Evolutionary conservation across 2,888 invertebrate genomes (phyloP), one percentile per base, ranked within the genome.

Genomic region (Platynereis dumerilii): DNA sequence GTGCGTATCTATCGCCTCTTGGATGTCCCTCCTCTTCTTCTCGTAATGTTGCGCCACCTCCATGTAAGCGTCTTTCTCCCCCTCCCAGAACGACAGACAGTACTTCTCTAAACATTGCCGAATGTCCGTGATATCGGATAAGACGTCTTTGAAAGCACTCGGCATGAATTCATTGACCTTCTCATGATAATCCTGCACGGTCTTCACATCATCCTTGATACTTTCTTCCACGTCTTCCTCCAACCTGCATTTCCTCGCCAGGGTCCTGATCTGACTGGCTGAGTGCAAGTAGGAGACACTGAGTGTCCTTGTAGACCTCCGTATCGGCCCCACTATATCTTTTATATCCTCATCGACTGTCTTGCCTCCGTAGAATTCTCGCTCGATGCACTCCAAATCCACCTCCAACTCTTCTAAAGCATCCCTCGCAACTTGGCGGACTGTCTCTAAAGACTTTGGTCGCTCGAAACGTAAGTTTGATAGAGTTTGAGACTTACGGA

Each of bases 31-130:
- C 53, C 75, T 66, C 68, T 77, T 76, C 60, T 73, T 73, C 64
- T 79, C 77, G 66, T 79, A 79, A 60, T 77, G 78, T 3, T 74
- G 71, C 10, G 76, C 76, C 3, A 78, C 78, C 65, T 78, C 78
- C 60, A 78, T 61, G 66, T 76, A 78, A 1, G 65, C 17, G 60
- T 79, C 78, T 0, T 74, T 48, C 28, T 45, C 75, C 7, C 75
- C 74, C 12, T 68, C 60, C 27, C 72, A 74, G 67, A 78, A 80
- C 65, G 77, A 78, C 54, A 72, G 67, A 64, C 78, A 77, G 62
- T 80, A 80, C 65, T 75, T 77, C 34, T 66, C 67, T 72, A 78
- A 74, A 60, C 73, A 78, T 20, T 70, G 72, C 55, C 65, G 57
- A 2, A 80, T 60, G 27, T 66, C 62, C 60, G 73, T 68, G n/a